phyloP scores from a whole-genome alignment of 2,113 vertebrate species.

The Corydoras sp. region DNA sequence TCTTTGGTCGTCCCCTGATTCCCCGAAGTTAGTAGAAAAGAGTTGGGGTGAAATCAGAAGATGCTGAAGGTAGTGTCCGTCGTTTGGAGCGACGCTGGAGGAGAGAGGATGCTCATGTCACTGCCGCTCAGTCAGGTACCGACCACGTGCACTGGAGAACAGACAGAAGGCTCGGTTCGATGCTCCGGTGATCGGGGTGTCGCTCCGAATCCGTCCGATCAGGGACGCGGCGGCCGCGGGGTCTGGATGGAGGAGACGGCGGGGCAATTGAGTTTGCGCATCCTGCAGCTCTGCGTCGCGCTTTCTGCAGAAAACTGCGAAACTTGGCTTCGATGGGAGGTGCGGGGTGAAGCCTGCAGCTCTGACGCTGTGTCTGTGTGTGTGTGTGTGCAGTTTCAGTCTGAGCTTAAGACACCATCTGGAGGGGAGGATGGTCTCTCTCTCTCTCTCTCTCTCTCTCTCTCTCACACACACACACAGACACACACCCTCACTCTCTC shows the following conservation, averaged over 20 bases:
- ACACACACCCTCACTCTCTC: background rate
- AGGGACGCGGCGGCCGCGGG: background rate
- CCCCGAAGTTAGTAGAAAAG: too few species aligned
- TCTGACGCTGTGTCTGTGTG: constrained; percentile 62
- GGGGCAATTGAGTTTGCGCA: constrained; percentile 20
- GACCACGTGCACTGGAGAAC: too few species aligned
- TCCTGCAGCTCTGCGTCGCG: constrained; percentile 6
- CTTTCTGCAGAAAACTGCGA: too few species aligned
- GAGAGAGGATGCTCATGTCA: too few species aligned
- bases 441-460: constrained; percentile 53
- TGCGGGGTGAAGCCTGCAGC: constrained; percentile 56
- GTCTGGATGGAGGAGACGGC: background rate
- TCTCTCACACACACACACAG: constrained; percentile 22
- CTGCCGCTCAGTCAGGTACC: too few species aligned
- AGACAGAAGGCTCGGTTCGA: background rate
- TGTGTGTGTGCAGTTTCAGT: constrained; percentile 64
- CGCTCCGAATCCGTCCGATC: background rate
- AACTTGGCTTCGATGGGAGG: constrained; percentile 25
- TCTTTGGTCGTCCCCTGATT: too few species aligned
- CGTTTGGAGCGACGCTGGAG: too few species aligned
- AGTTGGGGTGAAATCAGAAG: background rate
- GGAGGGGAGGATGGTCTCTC: constrained; percentile 53
- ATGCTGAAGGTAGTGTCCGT: too few species aligned
- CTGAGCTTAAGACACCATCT: constrained; percentile 77
- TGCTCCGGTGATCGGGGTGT: background rate